Evolutionary conservation across 2,888 invertebrate genomes (phyloP).

Genomic region (Caenorhabditis macrosperma): DNA sequence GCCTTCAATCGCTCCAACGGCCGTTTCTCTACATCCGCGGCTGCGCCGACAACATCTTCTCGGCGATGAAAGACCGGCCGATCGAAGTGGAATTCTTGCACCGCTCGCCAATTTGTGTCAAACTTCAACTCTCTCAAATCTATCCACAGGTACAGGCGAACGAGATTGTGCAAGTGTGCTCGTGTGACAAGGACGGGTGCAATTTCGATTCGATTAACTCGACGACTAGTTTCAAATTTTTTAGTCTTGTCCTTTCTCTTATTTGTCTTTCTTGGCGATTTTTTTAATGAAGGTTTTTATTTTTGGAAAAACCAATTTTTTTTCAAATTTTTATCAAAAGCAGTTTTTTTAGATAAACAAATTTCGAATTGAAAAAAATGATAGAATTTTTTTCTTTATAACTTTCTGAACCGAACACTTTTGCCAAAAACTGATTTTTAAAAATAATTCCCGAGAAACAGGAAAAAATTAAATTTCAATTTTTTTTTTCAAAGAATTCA

Average conservation of each 20-base stretch:
- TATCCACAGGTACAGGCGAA: slow-evolving; percentile 69
- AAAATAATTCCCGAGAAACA: too few relatives aligned
- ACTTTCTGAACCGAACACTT: too few relatives aligned
- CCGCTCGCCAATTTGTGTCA: slow-evolving; percentile 64
- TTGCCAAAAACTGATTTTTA: too few relatives aligned
- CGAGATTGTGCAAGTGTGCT: slow-evolving; percentile 68
- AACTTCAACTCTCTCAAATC: slow-evolving; percentile 66
- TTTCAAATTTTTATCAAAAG: too few relatives aligned
- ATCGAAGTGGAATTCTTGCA: slow-evolving; percentile 67
- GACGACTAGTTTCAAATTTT: not conserved
- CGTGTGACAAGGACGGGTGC: slow-evolving; percentile 67
- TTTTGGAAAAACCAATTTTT: too few relatives aligned
- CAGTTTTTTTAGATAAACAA: too few relatives aligned
- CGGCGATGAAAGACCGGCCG: slow-evolving; percentile 47
- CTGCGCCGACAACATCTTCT: slow-evolving; percentile 68
- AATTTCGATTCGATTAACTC: slow-evolving; percentile 56
- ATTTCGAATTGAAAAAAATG: too few relatives aligned
- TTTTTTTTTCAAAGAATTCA: too few relatives aligned
- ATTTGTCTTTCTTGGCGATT: not conserved
- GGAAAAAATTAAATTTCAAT: too few relatives aligned
- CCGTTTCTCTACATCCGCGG: slow-evolving; percentile 69
- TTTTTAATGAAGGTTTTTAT: too few relatives aligned
- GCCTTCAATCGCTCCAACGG: slow-evolving; percentile 62
- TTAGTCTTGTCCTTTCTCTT: slow-evolving; percentile 1
- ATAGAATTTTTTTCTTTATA: too few relatives aligned